Evolutionary conservation across 2,797 vertebrate genomes (phyloP), one percentile per base, ranked within the genome.

Genomic region (Apodemus agrarius): DNA sequence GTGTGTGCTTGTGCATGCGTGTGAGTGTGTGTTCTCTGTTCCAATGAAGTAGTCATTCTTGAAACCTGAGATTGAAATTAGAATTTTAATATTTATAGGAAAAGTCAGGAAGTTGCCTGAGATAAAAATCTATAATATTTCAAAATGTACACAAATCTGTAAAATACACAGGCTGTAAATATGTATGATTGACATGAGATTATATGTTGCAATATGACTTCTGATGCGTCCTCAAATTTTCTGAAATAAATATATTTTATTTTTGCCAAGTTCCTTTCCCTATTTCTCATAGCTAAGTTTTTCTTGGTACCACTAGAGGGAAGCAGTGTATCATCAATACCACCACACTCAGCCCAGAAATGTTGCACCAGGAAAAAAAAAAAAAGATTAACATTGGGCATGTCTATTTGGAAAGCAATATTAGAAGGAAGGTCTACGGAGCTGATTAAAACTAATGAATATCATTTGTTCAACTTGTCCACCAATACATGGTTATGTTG

Each of bases 301-400:
- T 94, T 34, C 54, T 79, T 74, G 2, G 0, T 10, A 81, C 96
- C 98, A 96, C 95, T 92, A 98, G 98, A 97, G 97, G 97, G 97
- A 63, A 94, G 93, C 88, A 96, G 65, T 34, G 82, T 26, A 63
- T 61, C 63, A 92, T 17, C 5, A 12, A 90, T 37, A 2, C 78
- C n/a, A 87, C 12, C 6, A 26, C 19, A 74, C 13, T 54, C 1
- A 72, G 37, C 52, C 21, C n/a, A 91, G 59, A 85, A 93, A 81
- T 8, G 4, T 78, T 7, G 4, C 29, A 61, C 24, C 4, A 79
- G 29, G 8, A 9, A 49, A 49, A 49, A 52, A 34, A 91, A 78
- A 91, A 89, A 89, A 95, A n/a, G 74, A 83, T 74, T 54, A 54
- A 52, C 0, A 19, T 14, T 76, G 49, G 63, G 49, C 31, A 49